Conservation (phyloP, 1,140 invertebrate genomes). For the Formica selysi region DNA sequence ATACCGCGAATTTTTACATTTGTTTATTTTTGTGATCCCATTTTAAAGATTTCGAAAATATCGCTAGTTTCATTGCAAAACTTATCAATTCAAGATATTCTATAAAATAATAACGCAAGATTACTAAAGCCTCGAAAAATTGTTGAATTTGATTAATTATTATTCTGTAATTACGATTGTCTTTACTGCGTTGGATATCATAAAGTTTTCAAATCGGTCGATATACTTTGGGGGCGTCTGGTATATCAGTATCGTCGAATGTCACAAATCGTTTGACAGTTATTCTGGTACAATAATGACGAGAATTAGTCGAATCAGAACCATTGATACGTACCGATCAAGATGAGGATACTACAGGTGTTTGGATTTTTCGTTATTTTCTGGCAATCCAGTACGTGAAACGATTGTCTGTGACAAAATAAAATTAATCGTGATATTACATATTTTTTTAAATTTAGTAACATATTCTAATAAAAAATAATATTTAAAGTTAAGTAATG, state of each 20-base stretch:
- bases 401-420: background rate
- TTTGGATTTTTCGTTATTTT: constrained; percentile 47
- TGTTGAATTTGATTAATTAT: background rate
- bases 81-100: background rate
- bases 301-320: constrained; percentile 61
- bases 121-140: background rate
- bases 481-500: constrained; percentile 17
- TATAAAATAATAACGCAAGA: background rate
- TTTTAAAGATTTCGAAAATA: background rate
- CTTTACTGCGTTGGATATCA: background rate
- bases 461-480: constrained; percentile 1
- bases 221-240: constrained; percentile 61
- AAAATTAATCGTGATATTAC: background rate
- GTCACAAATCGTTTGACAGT: constrained; percentile 65
- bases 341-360: constrained; percentile 61
- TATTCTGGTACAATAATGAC: constrained; percentile 11
- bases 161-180: background rate
- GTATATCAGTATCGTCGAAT: constrained; percentile 63
- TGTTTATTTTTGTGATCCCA: too few species aligned
- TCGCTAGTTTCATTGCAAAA: background rate
- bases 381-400: constrained; percentile 60
- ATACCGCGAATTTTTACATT: too few species aligned
- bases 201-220: background rate
- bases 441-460: constrained; percentile 28
- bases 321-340: constrained; percentile 53